Conservation (phyloP, 2,113 vertebrate species). For the Dipodomys merriami region DNA sequence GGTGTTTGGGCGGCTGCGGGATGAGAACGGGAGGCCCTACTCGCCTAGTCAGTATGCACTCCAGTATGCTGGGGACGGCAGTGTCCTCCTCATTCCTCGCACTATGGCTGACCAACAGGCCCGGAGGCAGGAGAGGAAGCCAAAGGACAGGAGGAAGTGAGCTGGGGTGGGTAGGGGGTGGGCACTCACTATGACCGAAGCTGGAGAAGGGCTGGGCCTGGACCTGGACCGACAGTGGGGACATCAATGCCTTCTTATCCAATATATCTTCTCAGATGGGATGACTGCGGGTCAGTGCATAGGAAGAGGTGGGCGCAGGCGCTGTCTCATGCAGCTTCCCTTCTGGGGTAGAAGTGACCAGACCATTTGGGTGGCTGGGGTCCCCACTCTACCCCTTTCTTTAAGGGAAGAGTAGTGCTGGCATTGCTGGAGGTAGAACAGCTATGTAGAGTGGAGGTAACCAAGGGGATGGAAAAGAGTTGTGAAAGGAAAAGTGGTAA, state of each 20-base stretch:
- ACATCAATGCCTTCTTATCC: conserved; percentile 89
- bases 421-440: conserved; percentile 65
- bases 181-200: conserved; percentile 78
- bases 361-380: conserved; percentile 57
- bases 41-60: conserved; percentile 94
- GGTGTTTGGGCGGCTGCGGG: conserved; percentile 94
- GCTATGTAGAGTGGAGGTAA: conserved; percentile 56
- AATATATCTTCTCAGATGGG: conserved; percentile 88
- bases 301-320: conserved; percentile 81
- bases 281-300: conserved; percentile 88
- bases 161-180: conserved; percentile 65
- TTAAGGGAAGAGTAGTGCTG: conserved; percentile 70
- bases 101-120: conserved; percentile 88
- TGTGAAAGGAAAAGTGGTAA: conserved; percentile 44
- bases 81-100: conserved; percentile 93
- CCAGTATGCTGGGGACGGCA: conserved; percentile 94
- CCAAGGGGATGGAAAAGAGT: not conserved
- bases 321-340: conserved; percentile 66
- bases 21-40: conserved; percentile 96
- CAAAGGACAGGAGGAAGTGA: conserved; percentile 98
- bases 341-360: conserved; percentile 27
- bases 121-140: conserved; percentile 94
- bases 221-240: conserved; percentile 85
- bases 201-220: conserved; percentile 86
- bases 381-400: conserved; percentile 46